Base-by-base conservation (phyloP, 2,888 invertebrate species). In the Tipula confusa region DNA sequence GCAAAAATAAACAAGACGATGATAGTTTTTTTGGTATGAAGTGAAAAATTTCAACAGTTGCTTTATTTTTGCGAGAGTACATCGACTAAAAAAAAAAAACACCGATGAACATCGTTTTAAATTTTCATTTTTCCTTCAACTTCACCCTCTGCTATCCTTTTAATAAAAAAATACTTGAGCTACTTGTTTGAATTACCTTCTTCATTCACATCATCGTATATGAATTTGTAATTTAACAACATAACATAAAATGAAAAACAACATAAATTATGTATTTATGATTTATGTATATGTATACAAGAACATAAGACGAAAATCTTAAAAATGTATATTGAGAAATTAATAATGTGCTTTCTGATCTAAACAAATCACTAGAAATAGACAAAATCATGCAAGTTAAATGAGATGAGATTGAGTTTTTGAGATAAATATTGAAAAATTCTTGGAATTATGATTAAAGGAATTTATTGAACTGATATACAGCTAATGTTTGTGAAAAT, bases 221-320 rank as follows among this genome's bases (percentile, higher is more conserved):
- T 64, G 64, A 64, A 64, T 64, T 64, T 64, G 64, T 64, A 64
- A 64, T 64, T 64, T 64, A 64, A 64, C 64, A 64, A 64, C 64
- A 64, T 24, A 64, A 24, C 64, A 64, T n/a, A 43, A 36, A 43
- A 43, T 24, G 24, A 64, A 64, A 43, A 64, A 64, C 64, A 64
- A 64, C 64, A 64, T 64, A 64, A 64, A 64, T 64, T 64, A 64
- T 64, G 24, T 64, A 64, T 64, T 64, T 64, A 64, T 64, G 64
- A 64, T 64, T 64, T 64, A 64, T 64, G 64, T 64, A 9, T 24
- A 38, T 13, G 13, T 7, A 31, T 31, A 31, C 31, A 5, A 3
- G 31, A 5, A 31, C 31, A 31, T 31, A 31, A 64, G 24, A 11
- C 4, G 64, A 24, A 64, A 64, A 24, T 18, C 64, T 64, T 24